Evolutionary conservation across 2,113 vertebrate species (phyloP), one percentile per base, ranked within the genome.

Genomic region (Furnarius figulus): DNA sequence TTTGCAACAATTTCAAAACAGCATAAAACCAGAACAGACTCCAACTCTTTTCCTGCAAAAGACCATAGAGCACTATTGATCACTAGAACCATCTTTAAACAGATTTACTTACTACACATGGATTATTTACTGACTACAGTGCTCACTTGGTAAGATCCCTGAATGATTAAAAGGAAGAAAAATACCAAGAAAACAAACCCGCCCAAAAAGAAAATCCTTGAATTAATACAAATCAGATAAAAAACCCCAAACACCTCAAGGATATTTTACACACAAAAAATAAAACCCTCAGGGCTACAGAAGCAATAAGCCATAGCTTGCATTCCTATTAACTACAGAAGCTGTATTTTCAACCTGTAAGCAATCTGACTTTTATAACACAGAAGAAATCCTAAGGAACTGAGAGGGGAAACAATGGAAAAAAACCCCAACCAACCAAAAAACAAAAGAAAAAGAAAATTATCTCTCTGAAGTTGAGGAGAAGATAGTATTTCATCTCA

Each of bases 81-180:
- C 74, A 52, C 17, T 17, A 68, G 52, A 95, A 75, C n/a, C 16
- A 85, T 35, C 44, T 66, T 87, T 47, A 59, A 91, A 89, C 47
- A 91, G 20, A 92, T 71, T 93, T 94, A 96, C 73, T 87, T 88
- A 74, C 17, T 80, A 73, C 10, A 61, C 23, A 83, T 61, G 65
- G 75, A 74, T 82, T 88, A 83, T 62, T 62, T 63, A 74, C n/a
- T 47, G 39, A 56, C 72, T 93, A 44, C 65, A 92, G 62, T 46
- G 63, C 15, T 31, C 18, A 4, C 35, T 35, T 16, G 44, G 8
- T 30, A 75, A 83, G 66, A 95, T 16, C 30, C 31, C 52, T 39
- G n/a, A 75, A 68, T 35, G 27, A 63, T 73, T 78, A 77, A 87
- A 83, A 71, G 53, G 15, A 27, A 22, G 77, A 24, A 12, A 59